These are phyloP conservation scores for Charina bottae DNA, from an alignment of 2,113 vertebrate species.

Conservation along the genomic window DNA sequence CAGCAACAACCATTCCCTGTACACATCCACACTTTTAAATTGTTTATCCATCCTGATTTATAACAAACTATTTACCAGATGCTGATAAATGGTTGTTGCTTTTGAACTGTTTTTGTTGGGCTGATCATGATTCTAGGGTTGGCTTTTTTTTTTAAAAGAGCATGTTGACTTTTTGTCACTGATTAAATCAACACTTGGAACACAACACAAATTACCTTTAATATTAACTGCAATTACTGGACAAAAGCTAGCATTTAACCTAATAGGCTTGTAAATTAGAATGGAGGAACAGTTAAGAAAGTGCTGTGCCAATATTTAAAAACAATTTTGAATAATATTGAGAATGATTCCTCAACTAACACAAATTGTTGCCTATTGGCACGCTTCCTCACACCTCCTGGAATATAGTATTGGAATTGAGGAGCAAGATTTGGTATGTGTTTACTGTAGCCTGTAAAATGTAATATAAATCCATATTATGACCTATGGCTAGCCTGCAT, in stretches of 20 bases:
- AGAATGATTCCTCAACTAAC: neutral
- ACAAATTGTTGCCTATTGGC: neutral
- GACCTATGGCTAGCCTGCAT: neutral
- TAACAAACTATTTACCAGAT: neutral
- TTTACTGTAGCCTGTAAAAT: neutral
- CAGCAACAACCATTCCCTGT: neutral
- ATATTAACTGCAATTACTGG: neutral
- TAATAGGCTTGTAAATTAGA: neutral
- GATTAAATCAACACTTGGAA: neutral
- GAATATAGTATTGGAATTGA: neutral
- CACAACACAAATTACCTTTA: neutral
- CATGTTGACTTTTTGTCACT: slow-evolving; percentile 18
- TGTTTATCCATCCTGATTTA: neutral
- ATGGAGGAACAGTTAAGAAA: neutral
- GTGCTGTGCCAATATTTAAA: neutral
- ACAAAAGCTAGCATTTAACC: neutral
- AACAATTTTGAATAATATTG: neutral
- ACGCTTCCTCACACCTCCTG: neutral
- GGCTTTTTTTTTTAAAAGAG: neutral
- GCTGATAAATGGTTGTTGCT: neutral
- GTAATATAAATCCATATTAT: neutral
- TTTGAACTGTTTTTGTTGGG: neutral
- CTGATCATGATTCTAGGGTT: neutral
- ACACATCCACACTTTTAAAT: neutral
- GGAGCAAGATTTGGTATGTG: neutral